Base-by-base conservation (phyloP, 2,113 vertebrate genomes). In the Sinosuthora webbiana region DNA sequence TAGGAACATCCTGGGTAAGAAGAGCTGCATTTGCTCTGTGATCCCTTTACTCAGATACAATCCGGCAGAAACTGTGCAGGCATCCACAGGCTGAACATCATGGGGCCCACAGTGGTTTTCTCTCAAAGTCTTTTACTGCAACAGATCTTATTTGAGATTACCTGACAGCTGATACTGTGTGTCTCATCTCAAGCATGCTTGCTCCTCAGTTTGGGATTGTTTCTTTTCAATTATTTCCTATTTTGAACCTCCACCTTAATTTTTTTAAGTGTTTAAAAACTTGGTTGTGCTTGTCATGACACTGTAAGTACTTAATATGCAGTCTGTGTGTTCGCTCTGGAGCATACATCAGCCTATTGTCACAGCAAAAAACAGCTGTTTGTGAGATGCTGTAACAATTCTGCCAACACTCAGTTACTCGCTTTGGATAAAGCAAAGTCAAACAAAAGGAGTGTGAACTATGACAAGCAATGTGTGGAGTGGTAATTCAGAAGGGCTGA, bases 381-480 rank as follows among this genome's bases (percentile, higher is more conserved):
- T 31, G 39, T 57, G 92, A 90, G 79, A 88, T 45, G 55, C 76
- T 93, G 2, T 35, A 86, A 80, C 85, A 69, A 28, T 81, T 67
- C 95, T 84, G 78, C 77, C 83, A 92, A 68, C 73, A 79, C 44
- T 68, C 65, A 60, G 44, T 64, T 81, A 84, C 47, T 28, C 75
- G n/a, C 37, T 60, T 75, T 53, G n/a, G 62, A 95, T 76, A 88
- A 95, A 84, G 62, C 25, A 11, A 95, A 82, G 74, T 57, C 57
- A 94, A 75, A 92, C 57, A 90, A 79, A 95, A 89, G 83, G 62
- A 87, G 45, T 13, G 30, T 57, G 67, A 95, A 89, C 91, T 64
- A 62, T 25, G 35, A 81, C 71, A 78, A 78, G 77, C 44, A 68
- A 60, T 20, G 37, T 56, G 69, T 57, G 57, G 69, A 93, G 37